These are phyloP conservation scores for Sinopyrophorus schimmeli DNA, from an alignment of 2,888 invertebrate genomes.

Conservation along the genomic window DNA sequence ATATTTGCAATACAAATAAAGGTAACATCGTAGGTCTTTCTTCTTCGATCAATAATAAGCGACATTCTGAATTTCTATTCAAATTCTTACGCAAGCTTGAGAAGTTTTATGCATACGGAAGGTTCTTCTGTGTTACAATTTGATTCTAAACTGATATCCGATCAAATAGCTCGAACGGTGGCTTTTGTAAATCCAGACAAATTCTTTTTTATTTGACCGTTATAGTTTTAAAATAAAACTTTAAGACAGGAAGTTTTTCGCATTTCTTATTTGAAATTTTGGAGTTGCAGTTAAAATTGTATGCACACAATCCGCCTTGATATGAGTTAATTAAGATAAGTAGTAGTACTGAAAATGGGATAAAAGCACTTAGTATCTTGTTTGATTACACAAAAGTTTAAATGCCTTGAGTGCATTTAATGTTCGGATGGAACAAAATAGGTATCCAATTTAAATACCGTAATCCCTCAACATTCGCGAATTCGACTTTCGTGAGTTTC, in stretches of 20 bases:
- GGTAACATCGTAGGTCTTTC: too few species aligned
- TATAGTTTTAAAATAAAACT: not conserved
- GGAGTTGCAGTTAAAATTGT: constrained; percentile 7
- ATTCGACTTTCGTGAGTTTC: too few species aligned
- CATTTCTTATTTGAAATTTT: constrained; percentile 10
- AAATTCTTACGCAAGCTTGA: not conserved
- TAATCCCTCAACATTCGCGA: too few species aligned
- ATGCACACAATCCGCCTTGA: too few species aligned
- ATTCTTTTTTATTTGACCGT: not conserved
- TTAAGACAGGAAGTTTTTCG: constrained; percentile 6
- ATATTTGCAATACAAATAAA: too few species aligned
- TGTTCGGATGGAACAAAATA: too few species aligned
- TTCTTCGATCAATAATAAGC: not conserved
- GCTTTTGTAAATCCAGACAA: not conserved
- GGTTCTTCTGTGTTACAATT: constrained; percentile 7
- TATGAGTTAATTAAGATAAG: too few species aligned
- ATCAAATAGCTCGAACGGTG: not conserved
- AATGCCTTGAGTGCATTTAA: too few species aligned
- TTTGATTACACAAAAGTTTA: too few species aligned
- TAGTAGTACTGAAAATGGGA: too few species aligned
- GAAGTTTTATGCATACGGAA: constrained; percentile 1
- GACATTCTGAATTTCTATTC: not conserved
- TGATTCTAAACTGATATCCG: constrained; percentile 2
- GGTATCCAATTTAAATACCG: too few species aligned
- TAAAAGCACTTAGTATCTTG: too few species aligned